A percentile compares a stretch with the other conserved stretches of the same genome.
phyloP scores from a whole-genome alignment of 2,113 vertebrate genomes.

The Dinomys branickii region DNA sequence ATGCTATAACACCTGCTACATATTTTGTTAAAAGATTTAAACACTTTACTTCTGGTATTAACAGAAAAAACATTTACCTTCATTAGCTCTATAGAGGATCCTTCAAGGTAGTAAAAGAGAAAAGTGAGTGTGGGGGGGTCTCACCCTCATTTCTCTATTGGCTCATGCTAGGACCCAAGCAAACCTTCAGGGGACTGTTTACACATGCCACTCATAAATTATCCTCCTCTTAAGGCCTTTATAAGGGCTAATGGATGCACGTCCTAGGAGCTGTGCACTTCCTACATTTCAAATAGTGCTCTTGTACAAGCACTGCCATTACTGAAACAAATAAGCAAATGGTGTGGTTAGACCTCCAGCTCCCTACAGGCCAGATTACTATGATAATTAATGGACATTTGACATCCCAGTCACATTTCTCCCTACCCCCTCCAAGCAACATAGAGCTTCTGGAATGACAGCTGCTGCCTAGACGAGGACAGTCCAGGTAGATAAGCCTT shows the following conservation, averaged over 20 bases:
- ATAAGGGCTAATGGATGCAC: neutral
- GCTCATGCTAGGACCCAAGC: neutral
- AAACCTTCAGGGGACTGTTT: neutral
- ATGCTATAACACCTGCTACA: neutral
- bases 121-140: neutral
- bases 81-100: neutral
- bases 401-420: neutral
- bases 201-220: neutral
- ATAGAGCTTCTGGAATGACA: neutral
- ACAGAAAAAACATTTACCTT: neutral
- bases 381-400: neutral
- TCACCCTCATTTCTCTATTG: neutral
- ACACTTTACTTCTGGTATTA: neutral
- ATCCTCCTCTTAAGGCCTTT: neutral
- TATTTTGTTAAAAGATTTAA: constrained; percentile 8
- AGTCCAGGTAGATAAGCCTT: neutral
- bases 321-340: neutral
- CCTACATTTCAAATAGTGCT: neutral
- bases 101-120: neutral
- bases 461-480: neutral
- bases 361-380: neutral
- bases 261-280: neutral
- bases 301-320: accelerated
- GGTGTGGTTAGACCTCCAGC: neutral
- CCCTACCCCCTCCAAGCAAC: neutral